Base-by-base conservation (phyloP, 1,140 invertebrate species). In the Drosophila biarmipes region DNA sequence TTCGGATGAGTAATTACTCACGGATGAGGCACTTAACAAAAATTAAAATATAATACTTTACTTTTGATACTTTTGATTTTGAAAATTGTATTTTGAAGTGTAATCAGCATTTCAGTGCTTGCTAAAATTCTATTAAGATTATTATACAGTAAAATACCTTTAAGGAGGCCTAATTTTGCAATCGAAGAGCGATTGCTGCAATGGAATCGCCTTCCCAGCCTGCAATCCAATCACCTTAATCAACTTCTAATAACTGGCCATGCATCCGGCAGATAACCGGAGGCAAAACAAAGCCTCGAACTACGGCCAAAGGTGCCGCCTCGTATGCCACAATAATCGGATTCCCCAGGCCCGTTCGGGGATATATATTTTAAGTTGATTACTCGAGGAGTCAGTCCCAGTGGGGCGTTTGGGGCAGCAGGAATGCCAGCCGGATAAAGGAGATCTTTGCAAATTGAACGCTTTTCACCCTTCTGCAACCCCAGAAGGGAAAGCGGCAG, bases 331-430 rank as follows among this genome's bases (percentile, higher is more conserved):
- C 58, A 40, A 31, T 62, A 66, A 66, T 64, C 59, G 27, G 59
- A 64, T 67, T 67, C 35, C 19, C 35, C 42, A 45, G 19, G 45
- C 45, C 42, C 35, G 35, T 12, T 4, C n/a, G 27, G 8, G 34
- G 34, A 49, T 49, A 64, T 67, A 52, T 67, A 35, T 64, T 48
- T 64, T 67, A 67, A 64, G 63, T 67, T 67, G 63, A 67, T 67
- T 67, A 63, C 63, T 42, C 11, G n/a, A 24, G 24, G 31, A 35
- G 42, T 66, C 24, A 37, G 34, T 66, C 24, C 34, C 62, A 34
- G 31, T 37, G 42, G 54, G 24, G 27, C 12, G 59, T 37, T 57
- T 40, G 15, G 29, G 53, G 19, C 54, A 63, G 29, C 2, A 2
- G 31, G 11, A 59, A 58, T 24, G 19, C 14, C 54, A 19, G 5